Base-by-base conservation (phyloP, 2,888 invertebrate genomes). In the Ochropleura plecta region DNA sequence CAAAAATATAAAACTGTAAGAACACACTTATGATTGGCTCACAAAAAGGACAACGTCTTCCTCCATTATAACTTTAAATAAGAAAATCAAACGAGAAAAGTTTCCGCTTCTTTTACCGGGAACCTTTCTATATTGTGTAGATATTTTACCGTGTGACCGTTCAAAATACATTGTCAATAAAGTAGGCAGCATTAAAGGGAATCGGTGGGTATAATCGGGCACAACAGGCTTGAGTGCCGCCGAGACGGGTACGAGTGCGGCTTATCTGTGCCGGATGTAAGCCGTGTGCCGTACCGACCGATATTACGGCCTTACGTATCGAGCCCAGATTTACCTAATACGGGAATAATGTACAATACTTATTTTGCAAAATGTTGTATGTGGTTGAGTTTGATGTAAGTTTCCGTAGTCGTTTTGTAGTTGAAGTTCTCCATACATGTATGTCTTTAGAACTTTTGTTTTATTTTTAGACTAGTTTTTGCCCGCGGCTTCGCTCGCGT, bases 231-330 rank as follows among this genome's bases (percentile, higher is more conserved):
- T 68, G 81, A 81, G 82, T 78, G 82, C 77, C 82, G 88, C 70
- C 84, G 85, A 87, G 89, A 87, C 88, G 91, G 90, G 91, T 90
- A 90, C 89, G 89, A 90, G 91, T 86, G 76, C 69, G 87, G 91
- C 89, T 92, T 92, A 92, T 92, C 92, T 88, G 80, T 75, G 76
- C 88, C 89, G 91, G 92, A 92, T 88, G 90, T 88, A 83, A 89
- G 90, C 88, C 87, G 79, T 83, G 86, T 80, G 76, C 79, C 65
- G 74, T 62, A 84, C 84, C 73, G 76, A 69, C 82, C 71, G 88
- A 85, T 85, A 82, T 84, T 85, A 85, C 72, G 76, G 86, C 74
- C 71, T 81, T 76, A 80, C 70, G 78, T 87, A 89, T 87, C 77
- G 79, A 81, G 79, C 81, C 49, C 69, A 81, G 83, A 86, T 85